Base-by-base conservation (phyloP, 2,888 invertebrate genomes). In the Aphodius granarius region DNA sequence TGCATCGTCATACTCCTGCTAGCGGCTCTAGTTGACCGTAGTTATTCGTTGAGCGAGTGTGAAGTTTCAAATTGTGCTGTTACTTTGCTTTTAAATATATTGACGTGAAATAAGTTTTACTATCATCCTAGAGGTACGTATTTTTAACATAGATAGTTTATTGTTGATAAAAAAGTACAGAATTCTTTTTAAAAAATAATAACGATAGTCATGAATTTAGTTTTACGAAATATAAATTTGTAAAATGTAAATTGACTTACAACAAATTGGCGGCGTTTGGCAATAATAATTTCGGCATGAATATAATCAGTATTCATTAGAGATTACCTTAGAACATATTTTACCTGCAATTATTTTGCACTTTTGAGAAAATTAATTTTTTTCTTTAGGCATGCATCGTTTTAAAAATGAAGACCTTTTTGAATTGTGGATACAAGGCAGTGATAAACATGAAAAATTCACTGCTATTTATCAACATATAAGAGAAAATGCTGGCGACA, bases 341-440 rank as follows among this genome's bases (percentile, higher is more conserved):
- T 66, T 66, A 66, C 66, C 13, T 66, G 66, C 15, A 66, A 66
- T 66, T 66, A 66, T 66, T 66, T 66, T 66, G 66, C 66, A 66
- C 3, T 66, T 66, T 17, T 66, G 66, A 66, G 16, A 66, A 66
- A 66, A 66, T 66, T 66, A 18, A 16, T 19, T 16, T 66, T 15
- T 66, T 66, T 17, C 65, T 19, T 16, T 66, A 66, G 66, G 20
- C 66, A 17, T 17, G 66, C 66, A 17, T 66, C 66, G 66, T 66
- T 66, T 66, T 66, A 66, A 66, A 66, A 66, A 66, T 20, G 66
- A 16, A 66, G 66, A 15, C 66, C 5, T 66, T 17, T 64, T 64
- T 64, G 23, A 23, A 23, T 23, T 23, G 23, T 23, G 23, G 23
- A 23, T 23, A 23, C 23, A 23, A 23, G 23, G 4, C 65, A 64